Conservation (phyloP, 1,140 invertebrate genomes). For the Contarinia nasturtii region DNA sequence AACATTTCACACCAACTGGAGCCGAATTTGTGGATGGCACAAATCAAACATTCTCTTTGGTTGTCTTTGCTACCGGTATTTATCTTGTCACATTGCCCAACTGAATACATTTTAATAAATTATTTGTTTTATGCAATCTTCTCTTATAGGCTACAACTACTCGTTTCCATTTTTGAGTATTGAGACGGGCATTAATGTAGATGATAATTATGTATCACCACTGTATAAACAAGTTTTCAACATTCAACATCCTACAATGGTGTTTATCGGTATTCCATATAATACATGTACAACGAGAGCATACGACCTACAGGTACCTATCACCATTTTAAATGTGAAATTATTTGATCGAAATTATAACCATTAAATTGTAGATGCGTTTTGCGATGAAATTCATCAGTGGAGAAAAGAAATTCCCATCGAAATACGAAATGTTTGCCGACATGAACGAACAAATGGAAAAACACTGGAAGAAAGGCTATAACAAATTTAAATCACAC, state of each 20-base stretch:
- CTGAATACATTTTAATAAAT: no score
- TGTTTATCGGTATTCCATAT: slow-evolving; percentile 35
- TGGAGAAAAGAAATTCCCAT: slow-evolving; percentile 23
- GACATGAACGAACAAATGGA: slow-evolving; percentile 23
- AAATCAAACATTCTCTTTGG: slow-evolving; percentile 36
- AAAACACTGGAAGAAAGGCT: slow-evolving; percentile 5
- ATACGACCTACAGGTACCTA: slow-evolving; percentile 39
- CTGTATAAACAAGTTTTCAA: slow-evolving; percentile 46
- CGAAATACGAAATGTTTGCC: slow-evolving; percentile 26
- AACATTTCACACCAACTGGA: slow-evolving; percentile 26
- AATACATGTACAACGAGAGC: slow-evolving; percentile 35
- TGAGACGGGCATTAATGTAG: slow-evolving; percentile 27
- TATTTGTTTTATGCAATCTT: background rate
- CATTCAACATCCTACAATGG: slow-evolving; percentile 33
- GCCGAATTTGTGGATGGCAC: slow-evolving; percentile 35
- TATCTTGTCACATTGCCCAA: no score
- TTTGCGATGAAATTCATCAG: slow-evolving; percentile 30
- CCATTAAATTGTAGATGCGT: slow-evolving; percentile 18
- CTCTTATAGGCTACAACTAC: slow-evolving; percentile 28
- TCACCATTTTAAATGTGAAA: background rate
- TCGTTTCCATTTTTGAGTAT: slow-evolving; percentile 32
- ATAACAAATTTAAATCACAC: slow-evolving; percentile 6
- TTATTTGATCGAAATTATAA: background rate
- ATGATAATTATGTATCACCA: slow-evolving; percentile 32
- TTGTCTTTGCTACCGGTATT: slow-evolving; percentile 59